Base-by-base conservation (phyloP, 2,888 invertebrate genomes). In the Bombylius discolor region DNA sequence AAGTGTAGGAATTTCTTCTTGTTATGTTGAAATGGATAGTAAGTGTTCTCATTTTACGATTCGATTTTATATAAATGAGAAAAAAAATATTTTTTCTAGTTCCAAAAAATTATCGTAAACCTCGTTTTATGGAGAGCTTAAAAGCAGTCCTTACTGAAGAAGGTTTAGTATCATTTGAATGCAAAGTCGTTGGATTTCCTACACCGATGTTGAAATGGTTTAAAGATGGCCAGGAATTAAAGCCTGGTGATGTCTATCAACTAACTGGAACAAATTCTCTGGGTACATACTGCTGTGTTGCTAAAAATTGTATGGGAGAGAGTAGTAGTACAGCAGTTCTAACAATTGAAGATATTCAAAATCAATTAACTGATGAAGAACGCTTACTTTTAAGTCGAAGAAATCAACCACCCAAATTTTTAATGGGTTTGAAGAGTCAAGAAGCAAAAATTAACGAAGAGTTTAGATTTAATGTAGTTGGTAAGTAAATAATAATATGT, bases 181-280 rank as follows among this genome's bases (percentile, higher is more conserved):
- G 93, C 69, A 93, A 93, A 72, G 92, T 93, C 0, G 91, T 92
- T 4, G 93, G 92, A 0, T 92, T 90, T 63, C 93, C 93, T 0
- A 92, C 92, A 0, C 93, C 93, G 0, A 76, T 85, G 52, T 76
- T 93, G 1, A 83, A 86, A 66, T 93, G 93, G 93, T 93, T 89
- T 72, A 94, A 92, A 74, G 94, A 94, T 69, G 91, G 91, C 0
- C 88, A 91, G 68, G 92, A 93, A 69, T 74, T 96, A 47, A 89
- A 89, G 68, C 92, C 93, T 0, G 93, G 93, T 9, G 93, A 93
- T 70, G 92, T 93, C 7, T 93, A 93, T 72, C 92, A 92, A 69
- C 76, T 93, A 14, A 91, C 91, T 0, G 93, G 93, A 12, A 89
- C 89, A 4, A 93, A 92, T 70, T 92, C 92, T 0, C 74, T 92